phyloP scores from a whole-genome alignment of 2,113 vertebrate genomes.

The Zosterops hypoxanthus region DNA sequence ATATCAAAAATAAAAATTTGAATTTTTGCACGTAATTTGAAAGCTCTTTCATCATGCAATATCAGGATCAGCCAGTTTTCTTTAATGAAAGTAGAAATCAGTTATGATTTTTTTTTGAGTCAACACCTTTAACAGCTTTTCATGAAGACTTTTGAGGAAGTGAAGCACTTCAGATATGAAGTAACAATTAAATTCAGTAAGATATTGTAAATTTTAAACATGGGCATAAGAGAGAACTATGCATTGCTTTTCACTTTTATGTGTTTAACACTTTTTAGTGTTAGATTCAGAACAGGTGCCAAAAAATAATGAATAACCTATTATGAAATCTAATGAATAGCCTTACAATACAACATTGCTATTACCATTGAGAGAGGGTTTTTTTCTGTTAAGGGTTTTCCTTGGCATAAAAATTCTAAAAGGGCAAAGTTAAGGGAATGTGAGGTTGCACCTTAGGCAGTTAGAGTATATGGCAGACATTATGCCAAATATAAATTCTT shows the following conservation, averaged over 20 bases:
- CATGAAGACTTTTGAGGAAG: neutral
- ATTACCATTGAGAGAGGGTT: rapidly evolving
- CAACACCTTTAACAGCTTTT: neutral
- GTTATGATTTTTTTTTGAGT: neutral
- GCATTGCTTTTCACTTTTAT: neutral
- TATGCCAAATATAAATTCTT: neutral
- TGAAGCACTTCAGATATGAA: neutral
- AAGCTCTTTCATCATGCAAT: neutral
- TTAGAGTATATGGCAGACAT: neutral
- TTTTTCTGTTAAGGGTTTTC: neutral
- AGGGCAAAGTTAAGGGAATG: neutral
- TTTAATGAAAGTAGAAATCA: neutral
- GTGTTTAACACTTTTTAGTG: neutral
- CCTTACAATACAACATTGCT: neutral
- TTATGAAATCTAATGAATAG: neutral
- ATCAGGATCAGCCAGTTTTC: neutral
- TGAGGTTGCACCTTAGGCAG: neutral
- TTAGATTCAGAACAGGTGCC: neutral
- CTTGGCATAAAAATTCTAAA: neutral
- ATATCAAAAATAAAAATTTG: neutral
- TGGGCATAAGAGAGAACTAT: neutral
- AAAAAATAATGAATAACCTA: neutral
- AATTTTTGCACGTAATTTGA: neutral
- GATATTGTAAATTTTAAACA: neutral
- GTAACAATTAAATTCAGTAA: neutral